Evolutionary conservation across 1,140 invertebrate species (phyloP), one percentile per base, ranked within the genome.

Genomic region (Lucilia sericata): DNA sequence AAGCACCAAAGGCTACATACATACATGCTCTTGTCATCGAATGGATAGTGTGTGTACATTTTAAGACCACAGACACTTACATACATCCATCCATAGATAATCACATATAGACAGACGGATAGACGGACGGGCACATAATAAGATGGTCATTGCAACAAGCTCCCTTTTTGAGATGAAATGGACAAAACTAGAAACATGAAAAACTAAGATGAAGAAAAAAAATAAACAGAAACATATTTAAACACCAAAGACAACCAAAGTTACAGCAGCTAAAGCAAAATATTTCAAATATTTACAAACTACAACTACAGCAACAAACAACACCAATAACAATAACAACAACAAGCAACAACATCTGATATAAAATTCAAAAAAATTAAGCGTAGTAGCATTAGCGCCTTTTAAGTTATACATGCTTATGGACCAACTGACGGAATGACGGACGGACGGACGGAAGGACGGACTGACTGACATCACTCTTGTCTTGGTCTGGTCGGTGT

Each of bases 161-260:
- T 80, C 76, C 76, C 76, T 80, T 80, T 49, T 80, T 49, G 42
- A 80, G 47, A 80, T 80, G 76, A 80, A 80, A 80, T 51, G 75
- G 75, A 78, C 34, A 76, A 78, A 78, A 78, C 75, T 78, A 78
- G 75, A 78, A 78, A 78, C 42, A 17, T 36, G 75, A 80, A 21
- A 49, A 25, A 51, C 8, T 17, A 49, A 80, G n/a, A 30, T 30
- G 25, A 30, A 30, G 21, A 70, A 70, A 70, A 70, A 70, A 70
- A 70, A 21, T 19, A n/a, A 65, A 65, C 14, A 65, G n/a, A 49
- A 21, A 80, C n/a, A 80, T 13, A 36, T 51, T 10, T 19, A 80
- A 51, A 80, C 10, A 80, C 42, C 19, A 21, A 47, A 80, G 25
- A 80, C 4, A 78, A 34, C 9, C n/a, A 78, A 49, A 51, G 47